Base-by-base conservation (phyloP, 2,888 invertebrate species). In the Kryphioiulus occultus region DNA sequence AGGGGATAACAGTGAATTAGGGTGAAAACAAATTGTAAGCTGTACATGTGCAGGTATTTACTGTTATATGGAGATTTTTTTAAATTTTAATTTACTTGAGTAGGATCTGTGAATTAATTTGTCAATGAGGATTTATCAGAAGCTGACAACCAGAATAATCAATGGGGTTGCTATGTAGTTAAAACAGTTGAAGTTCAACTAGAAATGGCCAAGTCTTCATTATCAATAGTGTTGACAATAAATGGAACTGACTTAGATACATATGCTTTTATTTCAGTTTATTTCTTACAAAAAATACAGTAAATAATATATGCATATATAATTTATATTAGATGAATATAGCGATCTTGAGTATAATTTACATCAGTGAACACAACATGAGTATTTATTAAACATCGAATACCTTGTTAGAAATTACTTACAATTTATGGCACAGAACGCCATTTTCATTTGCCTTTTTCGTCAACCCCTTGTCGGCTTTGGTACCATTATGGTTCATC, bases 221-320 rank as follows among this genome's bases (percentile, higher is more conserved):
- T 15, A 44, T 44, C 44, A 44, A 1, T 44, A 12, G 44, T 44
- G 44, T 44, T 15, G 9, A 78, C 26, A 78, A 78, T 78, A 26
- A 30, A 78, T 26, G 26, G 30, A 78, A 30, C 5, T 78, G 78
- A 30, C 30, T 30, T 78, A 78, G 30, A 30, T 78, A 15, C 2
- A 32, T 78, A 30, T 78, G 30, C 78, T 30, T 78, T 78, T 78
- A 78, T 78, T 78, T 78, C 78, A 78, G 30, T 78, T 78, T 78
- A 78, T 78, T 78, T 78, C 78, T 78, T 78, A 78, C 78, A 78
- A 78, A 78, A 78, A 78, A 78, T 78, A 78, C 30, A 78, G 78
- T 78, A 78, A 78, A 78, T 78, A 78, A 78, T 78, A 78, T 26
- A 32, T 78, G 26, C 15, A 22, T 68, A 9, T 68, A 26, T 78